Evolutionary conservation across 64 coral and sea anemone species (phyloP), one percentile per base, ranked within the genome.

Genomic region (Pocillopora verrucosa): DNA sequence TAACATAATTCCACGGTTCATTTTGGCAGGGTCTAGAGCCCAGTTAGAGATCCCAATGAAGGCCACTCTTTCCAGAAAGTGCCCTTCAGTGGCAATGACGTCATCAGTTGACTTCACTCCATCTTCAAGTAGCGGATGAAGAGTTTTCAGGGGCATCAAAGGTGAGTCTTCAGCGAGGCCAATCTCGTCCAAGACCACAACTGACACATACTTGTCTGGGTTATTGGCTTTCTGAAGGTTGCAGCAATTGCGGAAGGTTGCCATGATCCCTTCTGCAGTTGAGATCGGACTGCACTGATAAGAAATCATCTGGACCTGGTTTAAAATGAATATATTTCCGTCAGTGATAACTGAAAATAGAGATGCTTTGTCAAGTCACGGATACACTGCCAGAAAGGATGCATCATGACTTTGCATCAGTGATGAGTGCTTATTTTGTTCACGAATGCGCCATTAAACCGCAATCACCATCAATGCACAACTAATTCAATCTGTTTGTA

Each of bases 1-100:
- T 16, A 98, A 26, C 95, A 98, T 98, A 12, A 98, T 91, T 22
- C 95, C 95, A 17, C 95, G 95, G 85, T 98, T 98, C 95, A 98
- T 98, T 84, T 98, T 94, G 20, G 95, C 95, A n/a, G 95, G 95
- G 14, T 98, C 95, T 56, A 98, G 89, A 34, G 95, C 88, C 95
- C 95, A 98, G 58, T 98, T 98, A n/a, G 95, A 98, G 24, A 98
- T 82, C n/a, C 95, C 95, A 60, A 98, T 89, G 61, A 98, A 98
- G 30, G 91, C 95, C 41, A 98, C 95, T 36, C 92, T 89, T 34
- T 83, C 80, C 7, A 65, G 64, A 65, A 16, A 19, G 65, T 86
- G 90, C 14, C 91, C 89, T 51, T 94, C 89, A n/a, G 78, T 63
- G 24, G 88, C 76, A 56, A 94, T 91, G 34, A 91, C 73, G 62